phyloP scores from a whole-genome alignment of 2,888 invertebrate species.

The Agapetus fuscipes region DNA sequence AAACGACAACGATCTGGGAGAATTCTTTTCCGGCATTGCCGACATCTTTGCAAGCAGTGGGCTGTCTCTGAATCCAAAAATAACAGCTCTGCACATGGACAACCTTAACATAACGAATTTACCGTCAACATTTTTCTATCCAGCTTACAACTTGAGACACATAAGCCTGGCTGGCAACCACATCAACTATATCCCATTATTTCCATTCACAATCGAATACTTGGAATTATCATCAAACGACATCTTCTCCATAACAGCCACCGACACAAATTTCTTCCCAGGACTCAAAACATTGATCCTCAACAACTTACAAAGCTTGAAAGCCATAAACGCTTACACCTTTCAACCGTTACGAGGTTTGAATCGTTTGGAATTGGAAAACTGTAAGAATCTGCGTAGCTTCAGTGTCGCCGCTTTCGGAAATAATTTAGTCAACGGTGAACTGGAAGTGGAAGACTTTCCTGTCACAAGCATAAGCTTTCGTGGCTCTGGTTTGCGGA shows the following conservation, averaged over 20 bases:
- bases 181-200: slow-evolving; percentile 41
- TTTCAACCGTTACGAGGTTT: slow-evolving; percentile 46
- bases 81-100: slow-evolving; percentile 31
- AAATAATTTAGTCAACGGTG: slow-evolving; percentile 29
- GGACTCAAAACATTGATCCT: slow-evolving; percentile 44
- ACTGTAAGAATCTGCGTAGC: slow-evolving; percentile 42
- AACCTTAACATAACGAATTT: slow-evolving; percentile 30
- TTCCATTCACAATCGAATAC: slow-evolving; percentile 47
- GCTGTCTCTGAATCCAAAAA: slow-evolving; percentile 33
- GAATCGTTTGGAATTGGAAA: slow-evolving; percentile 41
- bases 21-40: slow-evolving; percentile 28
- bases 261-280: slow-evolving; percentile 41
- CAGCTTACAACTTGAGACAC: slow-evolving; percentile 37
- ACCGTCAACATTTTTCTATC: slow-evolving; percentile 35
- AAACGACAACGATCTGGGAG: slow-evolving; percentile 37
- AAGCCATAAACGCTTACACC: slow-evolving; percentile 41
- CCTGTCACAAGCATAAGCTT: slow-evolving; percentile 37
- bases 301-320: slow-evolving; percentile 45
- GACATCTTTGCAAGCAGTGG: slow-evolving; percentile 34
- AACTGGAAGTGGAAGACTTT: slow-evolving; percentile 36
- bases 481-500: slow-evolving; percentile 36
- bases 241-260: slow-evolving; percentile 37
- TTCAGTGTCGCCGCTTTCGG: slow-evolving; percentile 42
- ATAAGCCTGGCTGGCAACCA: slow-evolving; percentile 46
- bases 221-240: slow-evolving; percentile 55